Evolutionary conservation across 1,140 invertebrate species (phyloP), one percentile per base, ranked within the genome.

Genomic region (Delia radicum): DNA sequence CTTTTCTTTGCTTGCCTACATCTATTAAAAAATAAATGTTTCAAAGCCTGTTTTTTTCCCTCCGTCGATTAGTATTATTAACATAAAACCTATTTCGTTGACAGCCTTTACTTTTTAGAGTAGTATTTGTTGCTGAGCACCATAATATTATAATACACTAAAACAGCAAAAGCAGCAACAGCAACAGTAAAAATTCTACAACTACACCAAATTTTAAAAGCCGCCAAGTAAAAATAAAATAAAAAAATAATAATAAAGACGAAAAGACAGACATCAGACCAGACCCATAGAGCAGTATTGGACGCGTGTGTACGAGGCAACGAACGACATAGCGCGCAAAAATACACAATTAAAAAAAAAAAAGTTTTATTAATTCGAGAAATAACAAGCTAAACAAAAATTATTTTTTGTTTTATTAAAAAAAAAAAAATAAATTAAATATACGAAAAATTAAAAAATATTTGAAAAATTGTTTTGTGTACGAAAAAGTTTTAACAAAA

Each of bases 241-340:
- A n/a, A 65, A 65, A 69, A 69, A 69, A 65, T 33, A 69, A 69
- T 69, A 69, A 69, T 69, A 69, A 69, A 69, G 65, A 33, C 65
- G 31, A 69, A 37, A 37, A 18, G 65, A 69, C 65, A 69, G 65
- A 69, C 65, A 69, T 69, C 29, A 69, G 29, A 69, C 29, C 65
- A 69, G 65, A 69, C 65, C 65, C 65, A 69, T 69, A 69, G 65
- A 69, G 29, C 65, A 69, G 65, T 69, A 69, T 69, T 69, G 65
- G 29, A 69, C 65, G 65, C 65, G 65, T 69, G 65, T 69, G 29
- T 69, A 69, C 31, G 65, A 69, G 65, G 65, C 65, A 69, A 69
- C 65, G 65, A 69, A 69, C 65, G 65, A 69, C 31, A n/a, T n/a
- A 69, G 65, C 65, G 65, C 65, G 29, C 65, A 69, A 69, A 69